Base-by-base conservation (phyloP, 2,888 invertebrate species). In the Sarcophaga caerulescens region DNA sequence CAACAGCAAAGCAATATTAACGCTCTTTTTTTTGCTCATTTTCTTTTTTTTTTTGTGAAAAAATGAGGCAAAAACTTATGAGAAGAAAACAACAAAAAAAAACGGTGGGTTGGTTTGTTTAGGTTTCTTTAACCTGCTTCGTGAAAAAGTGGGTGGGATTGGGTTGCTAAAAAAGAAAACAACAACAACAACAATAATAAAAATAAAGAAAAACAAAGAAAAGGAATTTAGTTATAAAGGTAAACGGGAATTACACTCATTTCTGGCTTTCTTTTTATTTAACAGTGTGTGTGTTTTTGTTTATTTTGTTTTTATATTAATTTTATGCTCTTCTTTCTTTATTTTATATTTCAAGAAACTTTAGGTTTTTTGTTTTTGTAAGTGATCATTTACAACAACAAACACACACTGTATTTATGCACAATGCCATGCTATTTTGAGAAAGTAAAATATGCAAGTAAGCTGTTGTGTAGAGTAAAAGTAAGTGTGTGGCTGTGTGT, bases 41-140 rank as follows among this genome's bases (percentile, higher is more conserved):
- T 71, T 59, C 80, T 76, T 81, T 82, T 52, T 84, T 71, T 59
- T 82, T 76, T 81, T 82, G 73, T 87, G 76, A 68, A 75, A 84
- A 84, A 62, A 69, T 68, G 21, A 59, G 52, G 57, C 35, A 59
- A 60, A 60, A 60, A 21, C n/a, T 21, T 57, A 14, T 57, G 35
- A 57, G 57, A 65, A 78, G 65, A 19, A 25, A 44, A 47, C 60
- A 69, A 76, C 11, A 44, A 47, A 1, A 12, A 47, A 4, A 25
- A 63, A 35, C 35, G 84, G 86, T 86, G 86, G 86, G 86, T 81
- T 86, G 86, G 86, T 84, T 86, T 86, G 86, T 75, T 86, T 81
- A 86, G 81, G 59, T 68, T 75, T 60, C 65, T 62, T 81, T 57
- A 6, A 19, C 12, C 44, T 74, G 45, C 68, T 73, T 14, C 17